Evolutionary conservation across 2,797 vertebrate genomes (phyloP), one percentile per base, ranked within the genome.

Genomic region (Acridotheres tristis): DNA sequence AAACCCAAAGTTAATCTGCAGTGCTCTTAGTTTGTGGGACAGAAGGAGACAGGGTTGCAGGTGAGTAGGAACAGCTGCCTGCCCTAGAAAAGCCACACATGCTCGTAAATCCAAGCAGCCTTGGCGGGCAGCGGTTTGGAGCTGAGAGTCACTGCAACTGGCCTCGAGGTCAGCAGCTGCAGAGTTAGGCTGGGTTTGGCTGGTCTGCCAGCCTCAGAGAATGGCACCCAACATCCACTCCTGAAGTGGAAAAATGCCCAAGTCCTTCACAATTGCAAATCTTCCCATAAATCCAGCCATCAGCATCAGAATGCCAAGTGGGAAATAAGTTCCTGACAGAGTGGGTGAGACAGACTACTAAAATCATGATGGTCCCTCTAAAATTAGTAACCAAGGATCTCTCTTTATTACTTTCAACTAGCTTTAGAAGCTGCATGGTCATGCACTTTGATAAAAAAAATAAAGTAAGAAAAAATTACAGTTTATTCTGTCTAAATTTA

Each of bases 371-470:
- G 85, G 71, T 85, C 34, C 18, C 32, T 21, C 93, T 97, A 97
- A 96, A 97, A 95, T 96, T 97, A 96, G 90, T 50, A 88, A 68
- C 73, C 57, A 71, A 89, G 82, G 40, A 89, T 81, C 73, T 89
- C 78, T 94, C 80, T 96, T 75, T 95, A 83, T 83, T 65, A 72
- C 55, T 97, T 97, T 86, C 53, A 93, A 94, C 96, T 87, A 66
- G 57, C 65, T 97, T 80, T 89, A 92, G 91, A 93, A 91, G 77
- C 54, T 94, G 75, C 6, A 7, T 92, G 88, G 82, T 90, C 7
- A 10, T 65, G 73, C 53, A 78, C 83, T 94, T 91, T 30, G 82
- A 84, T 34, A 90, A 94, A 94, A 94, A 95, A 77, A 58, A 82
- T 59, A 76, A 81, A 51, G 48, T 77, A 94, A 91, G 86, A 79